Evolutionary conservation across 2,888 invertebrate species (phyloP), one percentile per base, ranked within the genome.

Genomic region (Odontomyia ornata): DNA sequence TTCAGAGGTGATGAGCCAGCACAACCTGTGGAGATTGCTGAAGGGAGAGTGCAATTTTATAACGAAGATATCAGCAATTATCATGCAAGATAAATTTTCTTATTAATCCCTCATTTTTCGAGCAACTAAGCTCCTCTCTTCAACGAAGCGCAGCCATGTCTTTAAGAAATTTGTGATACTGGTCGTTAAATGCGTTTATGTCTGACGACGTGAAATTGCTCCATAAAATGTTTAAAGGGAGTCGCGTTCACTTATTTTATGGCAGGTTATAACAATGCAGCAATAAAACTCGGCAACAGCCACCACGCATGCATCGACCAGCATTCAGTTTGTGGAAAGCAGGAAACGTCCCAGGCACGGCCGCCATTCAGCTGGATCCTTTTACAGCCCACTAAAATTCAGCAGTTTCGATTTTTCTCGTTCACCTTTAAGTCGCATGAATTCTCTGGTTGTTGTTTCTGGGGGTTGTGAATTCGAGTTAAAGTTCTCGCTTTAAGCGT

Each of bases 211-310:
- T 52, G 60, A 13, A 3, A 11, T 15, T 62, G 65, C 21, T 36
- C 65, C 65, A 36, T 36, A 65, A 30, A 30, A 36, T 65, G 21
- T 36, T 65, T 65, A 65, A 65, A 65, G 65, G 18, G 65, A 65
- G 18, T n/a, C 36, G 25, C 21, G n/a, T 64, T 36, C 36, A 9
- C 18, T 65, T 27, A 28, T 65, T 62, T 30, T 30, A 27, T 18
- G 65, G 36, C 30, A 52, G 52, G 36, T 36, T 65, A 36, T 36
- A 5, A 36, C 30, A 27, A 36, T 36, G 36, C 21, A 18, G 65
- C 36, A 65, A 65, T 65, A 65, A 65, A 65, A 65, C 11, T 28
- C 62, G 28, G 15, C 21, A 28, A 62, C 21, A 1, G 28, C 5
- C 62, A 27, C 15, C 28, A 27, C 62, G 15, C 62, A 15, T 27